Base-by-base conservation (phyloP, 2,113 vertebrate species). In the Pygoscelis adeliae region DNA sequence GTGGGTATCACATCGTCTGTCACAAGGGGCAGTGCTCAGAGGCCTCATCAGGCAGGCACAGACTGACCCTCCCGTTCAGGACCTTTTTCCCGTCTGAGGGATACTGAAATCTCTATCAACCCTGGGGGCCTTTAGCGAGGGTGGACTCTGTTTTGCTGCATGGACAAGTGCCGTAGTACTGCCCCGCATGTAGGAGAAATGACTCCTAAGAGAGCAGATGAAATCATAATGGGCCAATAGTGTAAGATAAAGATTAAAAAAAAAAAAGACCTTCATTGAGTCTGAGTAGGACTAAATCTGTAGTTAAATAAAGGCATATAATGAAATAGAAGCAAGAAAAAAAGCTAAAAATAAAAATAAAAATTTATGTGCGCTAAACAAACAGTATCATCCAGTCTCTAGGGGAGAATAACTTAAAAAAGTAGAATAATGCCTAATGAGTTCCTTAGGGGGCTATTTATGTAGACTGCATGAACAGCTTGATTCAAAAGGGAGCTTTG, bases 51-150 rank as follows among this genome's bases (percentile, higher is more conserved):
- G 38, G 27, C 36, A 71, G 22, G 19, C 5, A 6, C 2, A 3
- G 82, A 23, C 44, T 61, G 50, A 76, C 16, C 9, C 4, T 95
- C 56, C 16, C 6, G 4, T n/a, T 50, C 50, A 63, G 38, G 47
- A 56, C 52, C 11, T 13, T 83, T 85, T 83, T 72, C 62, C 47
- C 17, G 7, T 42, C 25, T 27, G 32, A 82, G 11, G 14, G 66
- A 32, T 55, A 53, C 22, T 14, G n/a, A 88, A 90, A 42, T 42
- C 52, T 62, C 47, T 32, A 20, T 62, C 13, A 8, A 0, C 12
- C 4, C 25, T 1, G 1, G 15, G 11, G 20, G 10, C 26, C 15
- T 55, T 83, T 50, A 42, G n/a, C 0, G 2, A 42, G 13, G 36
- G 47, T 18, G 17, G 20, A 17, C 17, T 87, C 32, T 66, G 11